phyloP scores from a whole-genome alignment of 2,888 invertebrate genomes.

The Polymixis flavicincta region DNA sequence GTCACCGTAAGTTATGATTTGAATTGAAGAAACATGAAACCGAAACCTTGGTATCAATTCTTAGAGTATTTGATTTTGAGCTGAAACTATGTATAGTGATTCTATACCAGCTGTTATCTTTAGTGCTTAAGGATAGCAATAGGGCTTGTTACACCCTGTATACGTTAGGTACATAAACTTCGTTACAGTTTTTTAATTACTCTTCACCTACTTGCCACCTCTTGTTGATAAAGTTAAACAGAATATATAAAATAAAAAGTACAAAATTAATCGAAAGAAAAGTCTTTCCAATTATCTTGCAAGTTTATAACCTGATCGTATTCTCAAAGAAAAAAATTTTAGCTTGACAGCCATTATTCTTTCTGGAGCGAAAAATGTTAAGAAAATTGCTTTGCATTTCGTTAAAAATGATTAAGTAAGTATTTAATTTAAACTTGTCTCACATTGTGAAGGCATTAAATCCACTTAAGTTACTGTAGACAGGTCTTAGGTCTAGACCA shows the following conservation, averaged over 20 bases:
- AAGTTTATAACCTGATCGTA: not conserved
- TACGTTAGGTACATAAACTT: not conserved
- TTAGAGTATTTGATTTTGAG: too few relatives aligned
- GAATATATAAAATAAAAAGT: too few relatives aligned
- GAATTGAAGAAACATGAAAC: too few relatives aligned
- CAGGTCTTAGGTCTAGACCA: constrained; percentile 57
- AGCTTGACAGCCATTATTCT: not conserved
- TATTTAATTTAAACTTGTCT: constrained; percentile 50
- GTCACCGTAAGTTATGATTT: too few relatives aligned
- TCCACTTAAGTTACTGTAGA: constrained; percentile 63
- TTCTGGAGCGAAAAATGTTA: not conserved
- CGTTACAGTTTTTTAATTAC: not conserved
- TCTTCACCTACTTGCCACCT: not conserved
- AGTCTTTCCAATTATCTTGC: not conserved
- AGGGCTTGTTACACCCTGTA: too few relatives aligned
- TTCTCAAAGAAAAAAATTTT: not conserved
- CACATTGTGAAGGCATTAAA: constrained; percentile 61
- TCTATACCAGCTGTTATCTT: too few relatives aligned
- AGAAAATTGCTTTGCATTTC: constrained; percentile 32
- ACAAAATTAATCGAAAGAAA: too few relatives aligned
- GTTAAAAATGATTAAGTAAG: constrained; percentile 21
- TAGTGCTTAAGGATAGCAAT: too few relatives aligned
- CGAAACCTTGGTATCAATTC: too few relatives aligned
- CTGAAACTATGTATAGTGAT: too few relatives aligned
- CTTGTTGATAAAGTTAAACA: not conserved